phyloP scores from a whole-genome alignment of 2,113 vertebrate species.

The Rhombomys opimus region DNA sequence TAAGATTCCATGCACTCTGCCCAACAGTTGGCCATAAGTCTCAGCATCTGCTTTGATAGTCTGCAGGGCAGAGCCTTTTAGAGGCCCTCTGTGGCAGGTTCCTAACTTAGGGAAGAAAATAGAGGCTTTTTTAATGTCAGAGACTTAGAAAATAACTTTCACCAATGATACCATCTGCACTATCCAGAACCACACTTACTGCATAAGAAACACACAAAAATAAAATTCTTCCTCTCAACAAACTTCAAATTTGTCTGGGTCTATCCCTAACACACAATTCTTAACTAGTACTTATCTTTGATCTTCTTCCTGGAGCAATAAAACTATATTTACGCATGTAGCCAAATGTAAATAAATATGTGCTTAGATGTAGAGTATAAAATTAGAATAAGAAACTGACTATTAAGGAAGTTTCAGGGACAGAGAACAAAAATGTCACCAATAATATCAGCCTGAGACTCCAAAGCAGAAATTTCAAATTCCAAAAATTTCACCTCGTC shows the following conservation, averaged over 20 bases:
- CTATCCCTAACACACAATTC: not conserved
- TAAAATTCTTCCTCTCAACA: not conserved
- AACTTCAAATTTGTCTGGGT: not conserved
- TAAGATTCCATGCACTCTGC: too few species aligned
- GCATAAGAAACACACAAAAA: not conserved
- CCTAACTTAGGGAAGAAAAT: too few species aligned
- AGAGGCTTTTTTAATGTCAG: not conserved
- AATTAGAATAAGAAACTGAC: not conserved
- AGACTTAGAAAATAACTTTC: not conserved
- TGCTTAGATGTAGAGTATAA: not conserved
- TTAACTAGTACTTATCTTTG: not conserved
- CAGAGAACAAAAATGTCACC: conserved; percentile 32
- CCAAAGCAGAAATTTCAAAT: not conserved
- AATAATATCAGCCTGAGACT: not conserved
- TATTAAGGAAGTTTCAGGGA: not conserved
- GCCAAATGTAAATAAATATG: not conserved
- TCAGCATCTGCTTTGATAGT: too few species aligned
- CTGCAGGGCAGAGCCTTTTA: too few species aligned
- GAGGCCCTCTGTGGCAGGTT: too few species aligned
- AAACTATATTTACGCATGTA: not conserved
- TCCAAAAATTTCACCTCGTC: not conserved
- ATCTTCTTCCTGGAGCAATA: not conserved
- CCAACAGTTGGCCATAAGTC: too few species aligned
- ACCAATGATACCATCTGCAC: accelerated
- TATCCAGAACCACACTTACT: not conserved